phyloP scores from a whole-genome alignment of 2,888 invertebrate species.

The Lutraria lutraria region DNA sequence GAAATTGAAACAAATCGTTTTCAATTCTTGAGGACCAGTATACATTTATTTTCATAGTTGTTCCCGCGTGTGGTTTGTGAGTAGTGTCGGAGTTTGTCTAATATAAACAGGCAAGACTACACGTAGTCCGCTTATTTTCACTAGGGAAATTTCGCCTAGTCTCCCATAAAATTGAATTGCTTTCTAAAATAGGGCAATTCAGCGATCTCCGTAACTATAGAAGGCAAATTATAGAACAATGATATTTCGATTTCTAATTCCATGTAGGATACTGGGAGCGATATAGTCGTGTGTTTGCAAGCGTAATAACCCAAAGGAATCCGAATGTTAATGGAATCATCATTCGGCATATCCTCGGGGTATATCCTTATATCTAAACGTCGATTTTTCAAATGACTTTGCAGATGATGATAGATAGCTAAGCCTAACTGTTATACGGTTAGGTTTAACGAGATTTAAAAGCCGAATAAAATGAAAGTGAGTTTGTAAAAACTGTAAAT shows the following conservation, averaged over 20 bases:
- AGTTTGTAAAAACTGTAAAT: too few relatives aligned
- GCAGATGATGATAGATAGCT: conserved; percentile 67
- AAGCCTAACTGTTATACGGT: conserved; percentile 30
- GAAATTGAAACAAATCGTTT: conserved; percentile 5
- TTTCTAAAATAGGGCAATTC: conserved; percentile 39
- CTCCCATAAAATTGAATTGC: conserved; percentile 55
- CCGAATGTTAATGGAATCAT: conserved; percentile 66
- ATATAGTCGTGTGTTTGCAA: conserved; percentile 67
- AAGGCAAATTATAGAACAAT: conserved; percentile 59
- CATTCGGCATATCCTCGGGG: conserved; percentile 62
- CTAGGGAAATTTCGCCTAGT: conserved; percentile 54
- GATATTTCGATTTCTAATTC: conserved; percentile 64
- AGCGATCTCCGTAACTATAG: conserved; percentile 50
- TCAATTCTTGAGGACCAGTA: conserved; percentile 1
- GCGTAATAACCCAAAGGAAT: conserved; percentile 70
- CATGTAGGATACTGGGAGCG: conserved; percentile 48
- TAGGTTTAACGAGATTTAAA: conserved; percentile 14
- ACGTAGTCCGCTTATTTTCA: conserved; percentile 44
- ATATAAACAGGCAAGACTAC: conserved; percentile 2
- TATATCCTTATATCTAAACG: conserved; percentile 56
- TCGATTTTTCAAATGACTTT: conserved; percentile 69
- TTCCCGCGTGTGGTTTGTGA: conserved; percentile 5
- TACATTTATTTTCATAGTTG: conserved; percentile 14
- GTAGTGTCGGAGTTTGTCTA: neutral
- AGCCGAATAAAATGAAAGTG: neutral